These are phyloP conservation scores for Penaeus indicus DNA, from an alignment of 1,140 invertebrate species.

Conservation along the genomic window DNA sequence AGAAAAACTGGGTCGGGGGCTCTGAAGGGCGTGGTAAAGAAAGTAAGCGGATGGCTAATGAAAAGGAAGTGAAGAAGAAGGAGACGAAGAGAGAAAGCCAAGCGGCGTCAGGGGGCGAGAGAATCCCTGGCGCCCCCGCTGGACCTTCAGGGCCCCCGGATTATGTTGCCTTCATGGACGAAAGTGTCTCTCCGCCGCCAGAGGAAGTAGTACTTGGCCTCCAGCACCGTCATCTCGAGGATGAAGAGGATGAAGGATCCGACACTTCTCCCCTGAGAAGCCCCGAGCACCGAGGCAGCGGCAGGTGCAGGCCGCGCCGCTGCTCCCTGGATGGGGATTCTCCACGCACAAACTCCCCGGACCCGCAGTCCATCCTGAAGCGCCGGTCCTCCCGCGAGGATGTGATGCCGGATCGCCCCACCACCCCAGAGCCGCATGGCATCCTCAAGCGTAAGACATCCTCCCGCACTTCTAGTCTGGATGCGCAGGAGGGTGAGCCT, in stretches of 20 bases:
- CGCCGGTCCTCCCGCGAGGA: slow-evolving; percentile 77
- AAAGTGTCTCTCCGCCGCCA: slow-evolving; percentile 40
- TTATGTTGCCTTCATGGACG: slow-evolving; percentile 33
- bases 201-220: slow-evolving; percentile 49
- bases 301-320: slow-evolving; percentile 51
- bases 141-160: slow-evolving; percentile 66
- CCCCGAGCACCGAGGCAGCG: slow-evolving; percentile 47
- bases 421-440: slow-evolving; percentile 69
- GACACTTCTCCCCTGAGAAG: slow-evolving; percentile 48
- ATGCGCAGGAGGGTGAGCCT: slow-evolving; percentile 71
- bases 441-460: slow-evolving; percentile 70
- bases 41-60: slow-evolving; percentile 65
- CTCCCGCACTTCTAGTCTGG: slow-evolving; percentile 59
- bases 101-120: slow-evolving; percentile 43
- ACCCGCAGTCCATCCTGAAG: slow-evolving; percentile 80
- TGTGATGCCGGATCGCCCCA: slow-evolving; percentile 71
- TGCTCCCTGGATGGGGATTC: slow-evolving; percentile 55
- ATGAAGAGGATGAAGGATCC: slow-evolving; percentile 42
- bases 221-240: slow-evolving; percentile 33
- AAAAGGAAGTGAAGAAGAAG: slow-evolving; percentile 64
- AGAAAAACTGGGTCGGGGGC: slow-evolving; percentile 67
- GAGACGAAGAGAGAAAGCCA: slow-evolving; percentile 51
- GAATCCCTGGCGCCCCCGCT: slow-evolving; percentile 54
- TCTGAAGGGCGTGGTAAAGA: slow-evolving; percentile 66
- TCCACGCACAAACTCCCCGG: slow-evolving; percentile 48